A percentile compares a stretch with the other conserved stretches of the same genome.
These are phyloP conservation scores for Dasypus novemcinctus DNA, from an alignment of 2,113 vertebrate species.

Conservation along the genomic window DNA sequence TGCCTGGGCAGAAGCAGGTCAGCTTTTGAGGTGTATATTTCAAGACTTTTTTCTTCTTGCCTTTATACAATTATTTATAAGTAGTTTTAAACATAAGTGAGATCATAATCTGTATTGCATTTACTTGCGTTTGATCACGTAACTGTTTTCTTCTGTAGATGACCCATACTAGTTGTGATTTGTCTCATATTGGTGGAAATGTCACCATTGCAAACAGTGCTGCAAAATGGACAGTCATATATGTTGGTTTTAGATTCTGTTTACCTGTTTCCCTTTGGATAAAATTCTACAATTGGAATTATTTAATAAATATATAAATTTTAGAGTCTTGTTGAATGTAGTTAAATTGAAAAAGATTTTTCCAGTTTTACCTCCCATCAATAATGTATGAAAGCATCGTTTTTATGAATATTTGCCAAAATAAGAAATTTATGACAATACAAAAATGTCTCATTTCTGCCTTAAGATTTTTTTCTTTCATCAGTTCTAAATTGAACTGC, in stretches of 20 bases:
- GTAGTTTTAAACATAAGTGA: background rate
- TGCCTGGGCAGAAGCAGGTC: background rate
- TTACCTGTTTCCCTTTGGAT: background rate
- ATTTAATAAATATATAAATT: background rate
- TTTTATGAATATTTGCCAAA: background rate
- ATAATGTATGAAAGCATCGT: background rate
- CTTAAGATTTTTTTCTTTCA: background rate
- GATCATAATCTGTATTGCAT: background rate
- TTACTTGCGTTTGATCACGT: background rate
- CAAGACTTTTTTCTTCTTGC: background rate
- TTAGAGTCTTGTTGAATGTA: background rate
- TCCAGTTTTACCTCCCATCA: background rate
- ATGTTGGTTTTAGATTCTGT: background rate
- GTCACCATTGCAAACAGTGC: background rate
- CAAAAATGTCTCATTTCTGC: background rate
- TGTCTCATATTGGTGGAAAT: background rate
- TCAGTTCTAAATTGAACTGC: conserved; percentile 3
- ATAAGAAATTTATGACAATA: background rate
- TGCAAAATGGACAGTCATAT: background rate
- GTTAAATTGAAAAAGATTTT: conserved; percentile 5
- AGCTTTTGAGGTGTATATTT: background rate
- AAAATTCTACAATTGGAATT: background rate
- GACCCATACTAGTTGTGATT: background rate
- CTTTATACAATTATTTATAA: background rate
- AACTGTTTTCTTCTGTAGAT: background rate